These are phyloP conservation scores for Philopotamus ludificatus DNA, from an alignment of 1,140 invertebrate species.

Conservation along the genomic window DNA sequence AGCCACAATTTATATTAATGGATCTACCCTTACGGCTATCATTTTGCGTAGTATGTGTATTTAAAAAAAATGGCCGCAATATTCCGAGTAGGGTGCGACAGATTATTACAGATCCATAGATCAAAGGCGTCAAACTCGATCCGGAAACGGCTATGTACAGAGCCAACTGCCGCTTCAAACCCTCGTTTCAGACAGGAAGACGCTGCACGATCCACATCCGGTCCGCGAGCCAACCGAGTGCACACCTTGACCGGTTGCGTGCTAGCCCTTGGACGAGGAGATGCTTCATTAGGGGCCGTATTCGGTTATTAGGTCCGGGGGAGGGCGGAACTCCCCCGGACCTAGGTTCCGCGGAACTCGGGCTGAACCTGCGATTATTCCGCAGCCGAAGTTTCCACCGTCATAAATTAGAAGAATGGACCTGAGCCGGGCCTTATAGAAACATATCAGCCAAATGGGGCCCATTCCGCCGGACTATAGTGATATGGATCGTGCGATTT, in stretches of 20 bases:
- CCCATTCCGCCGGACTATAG: too few relatives aligned
- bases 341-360: background rate
- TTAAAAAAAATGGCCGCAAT: too few relatives aligned
- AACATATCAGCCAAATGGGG: too few relatives aligned
- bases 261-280: background rate
- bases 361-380: background rate
- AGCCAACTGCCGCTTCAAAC: background rate
- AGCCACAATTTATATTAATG: too few relatives aligned
- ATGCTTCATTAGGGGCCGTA: conserved; percentile 4
- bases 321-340: background rate
- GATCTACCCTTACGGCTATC: too few relatives aligned
- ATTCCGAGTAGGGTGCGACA: too few relatives aligned
- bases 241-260: conserved; percentile 3
- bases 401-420: conserved; percentile 9
- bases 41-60: too few relatives aligned
- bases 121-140: too few relatives aligned
- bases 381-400: conserved; percentile 16
- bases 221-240: background rate
- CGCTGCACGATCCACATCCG: conserved; percentile 2
- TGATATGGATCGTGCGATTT: too few relatives aligned
- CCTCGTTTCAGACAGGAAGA: background rate
- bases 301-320: conserved; percentile 5
- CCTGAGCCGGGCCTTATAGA: too few relatives aligned
- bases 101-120: too few relatives aligned
- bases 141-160: conserved; percentile 4